A percentile compares a stretch with the other conserved stretches of the same genome.
Evolutionary conservation across 1,140 invertebrate genomes (phyloP).

Genomic region (Leptinotarsa texana): DNA sequence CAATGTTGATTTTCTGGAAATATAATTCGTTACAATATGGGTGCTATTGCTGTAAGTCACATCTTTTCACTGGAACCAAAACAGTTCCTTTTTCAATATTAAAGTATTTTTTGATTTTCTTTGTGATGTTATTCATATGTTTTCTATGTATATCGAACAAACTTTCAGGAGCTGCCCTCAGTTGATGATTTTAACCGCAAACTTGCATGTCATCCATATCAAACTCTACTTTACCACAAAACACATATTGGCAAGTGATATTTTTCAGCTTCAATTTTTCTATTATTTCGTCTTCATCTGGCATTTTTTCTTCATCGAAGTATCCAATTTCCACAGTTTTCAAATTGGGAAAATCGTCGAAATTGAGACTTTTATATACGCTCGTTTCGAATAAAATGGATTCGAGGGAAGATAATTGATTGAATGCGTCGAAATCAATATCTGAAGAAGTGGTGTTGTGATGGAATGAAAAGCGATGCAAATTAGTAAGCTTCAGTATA

Average conservation of each 20-base stretch:
- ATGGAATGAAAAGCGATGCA: conserved; percentile 9
- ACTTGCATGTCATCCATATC: conserved; percentile 10
- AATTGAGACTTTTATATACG: conserved; percentile 8
- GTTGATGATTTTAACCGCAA: not conserved
- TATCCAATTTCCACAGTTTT: conserved; percentile 21
- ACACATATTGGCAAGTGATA: conserved; percentile 19
- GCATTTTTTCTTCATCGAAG: not conserved
- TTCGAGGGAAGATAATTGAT: conserved; percentile 7
- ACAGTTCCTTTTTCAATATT: too few species aligned
- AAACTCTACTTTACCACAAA: conserved; percentile 22
- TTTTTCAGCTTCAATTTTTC: conserved; percentile 16
- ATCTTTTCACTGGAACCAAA: too few species aligned
- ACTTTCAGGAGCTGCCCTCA: too few species aligned
- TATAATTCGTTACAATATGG: too few species aligned
- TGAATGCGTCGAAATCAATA: not conserved
- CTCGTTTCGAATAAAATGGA: conserved; percentile 12
- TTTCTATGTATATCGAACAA: too few species aligned
- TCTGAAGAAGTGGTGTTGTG: conserved; percentile 12
- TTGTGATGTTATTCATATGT: too few species aligned
- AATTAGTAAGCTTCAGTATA: not conserved
- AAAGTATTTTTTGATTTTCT: too few species aligned
- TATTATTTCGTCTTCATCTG: not conserved
- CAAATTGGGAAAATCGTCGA: conserved; percentile 1
- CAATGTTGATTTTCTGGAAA: too few species aligned
- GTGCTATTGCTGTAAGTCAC: too few species aligned